These are phyloP conservation scores for Lepidurus apus DNA, from an alignment of 1,140 invertebrate species.

Conservation along the genomic window DNA sequence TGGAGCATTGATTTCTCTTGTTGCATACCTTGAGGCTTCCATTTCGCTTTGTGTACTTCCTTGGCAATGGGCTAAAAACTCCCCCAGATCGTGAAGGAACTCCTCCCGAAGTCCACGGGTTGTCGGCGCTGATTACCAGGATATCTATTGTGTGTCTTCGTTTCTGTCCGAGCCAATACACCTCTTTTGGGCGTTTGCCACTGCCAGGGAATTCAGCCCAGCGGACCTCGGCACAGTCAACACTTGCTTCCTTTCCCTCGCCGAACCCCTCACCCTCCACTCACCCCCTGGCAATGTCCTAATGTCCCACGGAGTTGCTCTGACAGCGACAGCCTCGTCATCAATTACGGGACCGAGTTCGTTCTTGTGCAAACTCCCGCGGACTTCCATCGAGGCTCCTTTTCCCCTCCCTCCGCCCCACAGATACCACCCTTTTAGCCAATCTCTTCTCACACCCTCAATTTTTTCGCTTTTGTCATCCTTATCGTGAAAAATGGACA, in stretches of 20 bases:
- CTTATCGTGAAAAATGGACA: slow-evolving; percentile 22
- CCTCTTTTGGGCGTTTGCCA: slow-evolving; percentile 6
- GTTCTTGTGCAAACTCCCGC: neutral
- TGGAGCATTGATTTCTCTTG: neutral
- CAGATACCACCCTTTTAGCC: neutral
- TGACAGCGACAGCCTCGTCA: slow-evolving; percentile 20
- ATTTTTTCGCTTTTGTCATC: slow-evolving; percentile 9
- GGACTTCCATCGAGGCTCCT: neutral
- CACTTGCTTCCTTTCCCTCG: neutral
- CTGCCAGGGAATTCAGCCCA: neutral
- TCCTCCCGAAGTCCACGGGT: neutral
- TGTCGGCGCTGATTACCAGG: slow-evolving; percentile 17
- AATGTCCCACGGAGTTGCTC: slow-evolving; percentile 16
- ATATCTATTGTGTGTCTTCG: slow-evolving; percentile 19
- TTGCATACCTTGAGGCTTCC: neutral
- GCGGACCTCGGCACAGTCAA: neutral
- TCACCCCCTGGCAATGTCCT: neutral
- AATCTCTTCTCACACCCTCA: neutral
- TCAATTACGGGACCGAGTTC: neutral
- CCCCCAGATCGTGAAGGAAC: too few species aligned
- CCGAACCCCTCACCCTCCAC: neutral
- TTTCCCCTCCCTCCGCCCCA: neutral
- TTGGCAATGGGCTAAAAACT: too few species aligned
- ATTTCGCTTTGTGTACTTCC: too few species aligned
- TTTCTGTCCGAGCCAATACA: neutral